Base-by-base conservation (phyloP, 2,888 invertebrate species). In the Dryobota labecula region DNA sequence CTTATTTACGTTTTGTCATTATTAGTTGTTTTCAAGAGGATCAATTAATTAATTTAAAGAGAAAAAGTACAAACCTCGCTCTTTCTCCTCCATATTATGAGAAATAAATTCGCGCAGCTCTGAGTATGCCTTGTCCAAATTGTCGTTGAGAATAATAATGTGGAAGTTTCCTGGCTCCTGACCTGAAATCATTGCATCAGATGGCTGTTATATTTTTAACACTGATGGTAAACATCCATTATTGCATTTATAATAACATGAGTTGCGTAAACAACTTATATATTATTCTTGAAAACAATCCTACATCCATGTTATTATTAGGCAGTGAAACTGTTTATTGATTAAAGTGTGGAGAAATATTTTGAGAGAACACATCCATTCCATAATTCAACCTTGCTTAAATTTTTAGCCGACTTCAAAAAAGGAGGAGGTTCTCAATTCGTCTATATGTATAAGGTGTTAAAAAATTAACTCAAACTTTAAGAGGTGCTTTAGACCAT, bases 101-200 rank as follows among this genome's bases (percentile, higher is more conserved):
- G 97, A 86, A 65, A 98, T 95, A 92, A 98, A 98, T 67, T 97
- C 96, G 68, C 97, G 97, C 49, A 99, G 96, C 77, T 97, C 97
- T 51, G 94, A 91, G 90, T 99, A 99, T 1, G 99, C 98, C 85
- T 97, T 96, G 57, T 98, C 98, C 78, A 99, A 93, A 83, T 97
- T 97, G 87, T 98, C 98, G 91, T 99, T 99, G 63, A 98, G 96
- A 76, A 99, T 97, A 15, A 98, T 96, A 70, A 97, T 95, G 90
- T 99, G 97, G 91, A 99, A 99, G 91, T 99, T 98, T 1, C 97
- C 97, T 4, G 97, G 97, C 64, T 92, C 86, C 78, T 93, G 87
- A 71, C 95, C 96, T 96, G 94, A 80, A 95, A 94, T 67, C 58
- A 82, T 80, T 80, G 58, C 72, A 76, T 64, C 73, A 81, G 47